Evolutionary conservation across 2,797 vertebrate species (phyloP).

Genomic region (Heterohyrax brucei): DNA sequence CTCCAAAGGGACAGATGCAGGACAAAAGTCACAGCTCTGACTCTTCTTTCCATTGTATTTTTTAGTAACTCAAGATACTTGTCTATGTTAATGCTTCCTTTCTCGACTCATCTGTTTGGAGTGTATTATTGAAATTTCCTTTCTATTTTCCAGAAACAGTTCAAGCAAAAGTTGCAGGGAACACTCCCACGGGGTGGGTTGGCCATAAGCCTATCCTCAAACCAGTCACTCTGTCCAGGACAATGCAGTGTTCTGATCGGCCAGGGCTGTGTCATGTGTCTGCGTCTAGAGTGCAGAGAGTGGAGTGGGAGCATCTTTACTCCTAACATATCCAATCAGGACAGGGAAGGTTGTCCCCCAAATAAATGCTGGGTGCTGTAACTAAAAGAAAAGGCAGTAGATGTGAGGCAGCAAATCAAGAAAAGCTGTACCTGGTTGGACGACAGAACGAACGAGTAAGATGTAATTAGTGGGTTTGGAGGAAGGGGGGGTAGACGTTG

Average conservation of each 20-base stretch:
- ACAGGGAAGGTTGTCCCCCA: not conserved
- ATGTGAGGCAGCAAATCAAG: not conserved
- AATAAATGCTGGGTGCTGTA: not conserved
- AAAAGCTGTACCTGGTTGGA: not conserved
- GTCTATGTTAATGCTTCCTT: not conserved
- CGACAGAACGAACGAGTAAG: not conserved
- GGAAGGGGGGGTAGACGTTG: not conserved
- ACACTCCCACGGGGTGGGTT: not conserved
- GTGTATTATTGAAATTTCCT: not conserved
- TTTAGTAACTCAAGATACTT: conserved; percentile 3
- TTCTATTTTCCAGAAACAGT: not conserved
- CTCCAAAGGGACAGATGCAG: not conserved
- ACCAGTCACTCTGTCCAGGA: not conserved
- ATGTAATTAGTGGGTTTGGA: not conserved
- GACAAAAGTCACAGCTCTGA: not conserved
- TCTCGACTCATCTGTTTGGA: not conserved
- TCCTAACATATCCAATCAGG: not conserved
- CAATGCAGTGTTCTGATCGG: not conserved
- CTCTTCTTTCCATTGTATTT: not conserved
- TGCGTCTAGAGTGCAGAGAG: not conserved
- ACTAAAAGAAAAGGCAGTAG: not conserved
- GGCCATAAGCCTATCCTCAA: not conserved
- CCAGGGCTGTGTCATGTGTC: not conserved
- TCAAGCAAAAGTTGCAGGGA: not conserved
- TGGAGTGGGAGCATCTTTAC: not conserved